Evolutionary conservation across 2,888 invertebrate species (phyloP).

Genomic region (Timandra comae): DNA sequence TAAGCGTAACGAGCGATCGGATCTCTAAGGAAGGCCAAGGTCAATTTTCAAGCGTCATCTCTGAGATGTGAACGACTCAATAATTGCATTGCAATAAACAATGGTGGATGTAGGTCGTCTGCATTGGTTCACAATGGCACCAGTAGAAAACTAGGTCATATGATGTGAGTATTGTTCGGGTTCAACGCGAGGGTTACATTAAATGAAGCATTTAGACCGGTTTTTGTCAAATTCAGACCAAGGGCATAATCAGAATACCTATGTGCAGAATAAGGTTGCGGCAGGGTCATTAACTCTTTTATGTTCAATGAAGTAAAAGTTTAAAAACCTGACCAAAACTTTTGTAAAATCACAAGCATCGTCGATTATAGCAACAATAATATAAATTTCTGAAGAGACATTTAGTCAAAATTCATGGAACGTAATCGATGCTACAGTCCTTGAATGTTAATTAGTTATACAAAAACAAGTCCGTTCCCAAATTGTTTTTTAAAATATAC

Average conservation of each 20-base stretch:
- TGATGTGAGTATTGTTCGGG: constrained; percentile 48
- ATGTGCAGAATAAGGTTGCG: too few relatives aligned
- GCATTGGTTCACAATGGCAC: constrained; percentile 41
- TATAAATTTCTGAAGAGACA: too few relatives aligned
- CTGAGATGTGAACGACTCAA: constrained; percentile 18
- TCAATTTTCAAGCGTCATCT: constrained; percentile 15
- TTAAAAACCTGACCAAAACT: too few relatives aligned
- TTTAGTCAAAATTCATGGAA: constrained; percentile 20
- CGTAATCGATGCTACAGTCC: constrained; percentile 24
- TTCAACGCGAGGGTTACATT: constrained; percentile 35
- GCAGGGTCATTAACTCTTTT: too few relatives aligned
- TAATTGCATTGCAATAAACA: constrained; percentile 40
- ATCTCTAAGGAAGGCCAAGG: constrained; percentile 24
- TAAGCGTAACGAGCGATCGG: constrained; percentile 6
- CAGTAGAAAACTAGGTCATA: constrained; percentile 51
- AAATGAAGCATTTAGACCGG: constrained; percentile 52
- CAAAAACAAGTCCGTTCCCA: constrained; percentile 27
- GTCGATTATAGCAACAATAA: too few relatives aligned
- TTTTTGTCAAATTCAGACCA: too few relatives aligned
- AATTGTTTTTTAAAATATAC: constrained; percentile 50
- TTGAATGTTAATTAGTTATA: constrained; percentile 30
- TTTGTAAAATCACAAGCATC: too few relatives aligned
- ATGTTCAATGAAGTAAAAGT: too few relatives aligned
- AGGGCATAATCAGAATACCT: constrained; percentile 1
- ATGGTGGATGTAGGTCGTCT: constrained; percentile 45